Percentiles rank a stretch among this genome's conserved stretches.
Conservation (phyloP, 2,113 vertebrate genomes). For the Trogon surrucura region DNA sequence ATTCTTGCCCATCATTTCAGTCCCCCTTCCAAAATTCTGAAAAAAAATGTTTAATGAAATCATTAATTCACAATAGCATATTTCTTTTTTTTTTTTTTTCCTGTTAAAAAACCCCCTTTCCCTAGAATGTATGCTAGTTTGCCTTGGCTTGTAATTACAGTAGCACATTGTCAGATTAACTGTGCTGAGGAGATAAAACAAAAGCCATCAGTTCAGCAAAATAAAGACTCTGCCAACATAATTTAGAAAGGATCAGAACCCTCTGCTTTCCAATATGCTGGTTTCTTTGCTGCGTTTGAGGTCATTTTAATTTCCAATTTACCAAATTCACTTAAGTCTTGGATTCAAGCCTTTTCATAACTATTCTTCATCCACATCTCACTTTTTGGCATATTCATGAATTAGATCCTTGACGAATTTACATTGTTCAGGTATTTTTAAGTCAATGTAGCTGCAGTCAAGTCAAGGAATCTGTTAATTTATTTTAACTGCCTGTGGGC, state of each 20-base stretch:
- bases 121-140: not conserved
- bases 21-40: not conserved
- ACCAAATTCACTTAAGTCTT: not conserved
- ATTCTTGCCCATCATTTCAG: constrained; percentile 34
- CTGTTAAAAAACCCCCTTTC: not conserved
- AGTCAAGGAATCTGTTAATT: not conserved
- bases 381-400: not conserved
- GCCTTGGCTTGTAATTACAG: constrained; percentile 30
- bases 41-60: constrained; percentile 44
- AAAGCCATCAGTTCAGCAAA: constrained; percentile 36
- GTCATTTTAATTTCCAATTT: not conserved
- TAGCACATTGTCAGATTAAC: constrained; percentile 32
- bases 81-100: not conserved
- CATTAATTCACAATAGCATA: not conserved
- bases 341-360: not conserved
- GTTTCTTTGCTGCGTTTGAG: not conserved
- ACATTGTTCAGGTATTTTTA: not conserved
- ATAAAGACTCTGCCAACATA: not conserved
- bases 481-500: not conserved
- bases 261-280: not conserved
- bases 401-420: not conserved
- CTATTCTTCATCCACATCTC: not conserved
- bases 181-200: constrained; percentile 18
- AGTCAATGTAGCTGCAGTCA: not conserved
- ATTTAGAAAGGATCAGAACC: constrained; percentile 1